Evolutionary conservation across 2,113 vertebrate species (phyloP), one percentile per base, ranked within the genome.

Genomic region (Cyanocitta stelleri): DNA sequence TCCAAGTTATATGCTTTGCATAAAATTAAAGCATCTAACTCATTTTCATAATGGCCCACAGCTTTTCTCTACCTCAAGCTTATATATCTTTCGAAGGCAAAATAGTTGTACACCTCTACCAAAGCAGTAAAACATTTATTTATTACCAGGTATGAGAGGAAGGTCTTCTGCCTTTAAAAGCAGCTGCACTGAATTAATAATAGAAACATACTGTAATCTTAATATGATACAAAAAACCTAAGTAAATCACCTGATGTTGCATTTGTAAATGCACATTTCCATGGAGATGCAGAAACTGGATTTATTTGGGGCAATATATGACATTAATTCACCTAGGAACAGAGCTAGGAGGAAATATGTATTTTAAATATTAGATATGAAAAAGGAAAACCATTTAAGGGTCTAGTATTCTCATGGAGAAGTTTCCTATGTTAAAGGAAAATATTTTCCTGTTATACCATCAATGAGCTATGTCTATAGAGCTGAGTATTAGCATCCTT

Each of bases 11-110:
- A 75, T 39, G 32, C 19, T 86, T 89, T 93, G 72, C 52, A 89
- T 90, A 73, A 96, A 93, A 94, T 95, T 94, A 94, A 96, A 84
- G 21, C 23, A n/a, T 78, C 46, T 69, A 30, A 74, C 35, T 87
- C 22, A 62, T 87, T 96, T 93, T 88, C 51, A 72, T 88, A 95
- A 91, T 56, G 26, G 74, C 48, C 16, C 21, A 83, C 62, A 88
- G 49, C 41, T 95, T 95, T 92, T 84, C 71, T 59, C 55, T 78
- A 71, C 41, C 13, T 69, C 41, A 79, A 74, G 24, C 33, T 79
- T 86, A 64, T 77, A 52, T 85, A 89, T 64, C 63, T 64, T 92
- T 48, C 26, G 27, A 89, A 92, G 13, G 5, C 29, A 73, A 90
- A 95, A 80, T 54, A 84, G 13, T 62, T 85, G 32, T 17, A 44